phyloP scores from a whole-genome alignment of 1,140 invertebrate species.

The Drosophila pseudoobscura region DNA sequence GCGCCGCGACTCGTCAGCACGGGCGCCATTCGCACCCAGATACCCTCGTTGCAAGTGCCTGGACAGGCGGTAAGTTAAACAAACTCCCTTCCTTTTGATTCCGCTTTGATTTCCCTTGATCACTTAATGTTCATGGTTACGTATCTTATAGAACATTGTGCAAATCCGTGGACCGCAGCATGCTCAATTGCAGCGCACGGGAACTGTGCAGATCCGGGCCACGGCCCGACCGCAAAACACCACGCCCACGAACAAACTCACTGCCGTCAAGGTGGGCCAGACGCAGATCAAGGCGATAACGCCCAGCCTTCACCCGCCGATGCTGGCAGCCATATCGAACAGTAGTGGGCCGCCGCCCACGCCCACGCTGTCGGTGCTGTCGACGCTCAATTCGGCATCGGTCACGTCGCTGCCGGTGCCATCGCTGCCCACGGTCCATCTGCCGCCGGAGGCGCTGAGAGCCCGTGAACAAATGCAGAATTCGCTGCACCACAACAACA shows the following conservation, averaged over 20 bases:
- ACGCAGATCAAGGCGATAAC: constrained; percentile 82
- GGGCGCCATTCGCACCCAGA: constrained; percentile 75
- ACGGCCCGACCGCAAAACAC: constrained; percentile 57
- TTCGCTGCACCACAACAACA: constrained; percentile 71
- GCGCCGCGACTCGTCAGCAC: constrained; percentile 75
- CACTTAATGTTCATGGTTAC: background rate
- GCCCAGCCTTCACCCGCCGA: constrained; percentile 75
- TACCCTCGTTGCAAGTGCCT: constrained; percentile 64
- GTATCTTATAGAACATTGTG: constrained; percentile 64
- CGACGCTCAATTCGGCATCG: constrained; percentile 70
- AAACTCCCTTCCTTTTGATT: background rate
- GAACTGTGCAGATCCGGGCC: constrained; percentile 78
- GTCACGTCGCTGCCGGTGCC: constrained; percentile 68
- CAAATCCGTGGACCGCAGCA: constrained; percentile 78
- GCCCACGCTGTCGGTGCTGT: constrained; percentile 74
- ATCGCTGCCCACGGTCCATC: constrained; percentile 75
- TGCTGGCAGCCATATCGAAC: constrained; percentile 76
- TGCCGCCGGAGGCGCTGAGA: constrained; percentile 67
- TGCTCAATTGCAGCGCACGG: constrained; percentile 71
- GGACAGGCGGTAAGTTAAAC: constrained; percentile 65
- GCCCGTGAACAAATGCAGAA: constrained; percentile 74
- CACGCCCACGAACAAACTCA: constrained; percentile 68
- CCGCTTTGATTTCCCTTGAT: background rate
- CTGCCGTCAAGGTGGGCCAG: constrained; percentile 83
- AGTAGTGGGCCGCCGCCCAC: constrained; percentile 68